Evolutionary conservation across 2,797 vertebrate species (phyloP), one percentile per base, ranked within the genome.

Genomic region (Hylomyscus alleni): DNA sequence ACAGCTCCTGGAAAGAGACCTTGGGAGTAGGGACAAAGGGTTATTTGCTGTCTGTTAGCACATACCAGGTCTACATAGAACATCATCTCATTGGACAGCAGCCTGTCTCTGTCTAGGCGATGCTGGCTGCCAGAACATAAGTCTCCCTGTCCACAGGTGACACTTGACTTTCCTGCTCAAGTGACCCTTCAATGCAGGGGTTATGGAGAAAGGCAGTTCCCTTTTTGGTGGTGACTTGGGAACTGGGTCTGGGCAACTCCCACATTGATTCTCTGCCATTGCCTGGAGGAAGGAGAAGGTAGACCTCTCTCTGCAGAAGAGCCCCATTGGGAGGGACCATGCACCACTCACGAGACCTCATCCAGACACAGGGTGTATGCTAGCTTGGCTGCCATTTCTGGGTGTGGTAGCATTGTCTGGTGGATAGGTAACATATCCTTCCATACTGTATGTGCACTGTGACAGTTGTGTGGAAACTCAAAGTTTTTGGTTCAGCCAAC

Each of bases 1-100:
- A 69, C 54, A 73, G n/a, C 52, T 31, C 22, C 82, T 31, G 56
- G 20, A 58, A 34, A 82, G 81, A 77, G 56, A 52, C 13, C 47
- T 31, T 6, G 67, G 34, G 26, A 34, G 40, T 37, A 26, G 29
- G 50, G 67, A 62, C 34, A 47, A 10, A 65, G 47, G 86, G 44
- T 62, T 47, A 29, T 56, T 37, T 37, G 10, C 29, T 31, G 44
- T 58, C 56, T 12, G 29, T 26, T 56, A 9, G 47, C 52, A 3
- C 0, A 14, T 2, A 12, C 14, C 29, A 37, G 6, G 56, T 13
- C 13, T 26, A 72, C 91, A 67, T 12, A 11, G 26, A 0, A 8
- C 31, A 34, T 34, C 12, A 44, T 31, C 40, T 29, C n/a, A 1
- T 31, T 58, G 34, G 86, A 24, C 13, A n/a, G 50, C 10, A 37